Conservation (phyloP, 1,140 invertebrate species). For the Bradynema listronoti region DNA sequence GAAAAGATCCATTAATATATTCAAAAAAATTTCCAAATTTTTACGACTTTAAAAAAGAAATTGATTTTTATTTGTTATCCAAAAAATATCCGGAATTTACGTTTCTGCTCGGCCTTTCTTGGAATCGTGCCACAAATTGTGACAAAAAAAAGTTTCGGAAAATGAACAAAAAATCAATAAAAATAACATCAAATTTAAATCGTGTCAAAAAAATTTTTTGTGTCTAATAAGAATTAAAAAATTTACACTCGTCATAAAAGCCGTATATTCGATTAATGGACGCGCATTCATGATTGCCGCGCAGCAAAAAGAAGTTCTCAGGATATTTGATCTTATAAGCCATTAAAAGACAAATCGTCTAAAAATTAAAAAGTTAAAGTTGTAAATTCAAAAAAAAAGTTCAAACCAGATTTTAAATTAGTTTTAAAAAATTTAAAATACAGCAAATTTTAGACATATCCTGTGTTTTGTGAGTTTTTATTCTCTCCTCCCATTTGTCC, state of each 20-base stretch:
- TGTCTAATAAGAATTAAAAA: constrained; percentile 73
- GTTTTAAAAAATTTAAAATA: too few relatives aligned
- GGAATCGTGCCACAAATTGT: too few relatives aligned
- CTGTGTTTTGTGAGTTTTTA: too few relatives aligned
- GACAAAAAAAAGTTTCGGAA: constrained; percentile 94
- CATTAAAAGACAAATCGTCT: constrained; percentile 64
- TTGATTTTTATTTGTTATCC: constrained; percentile 12
- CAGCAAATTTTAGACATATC: too few relatives aligned
- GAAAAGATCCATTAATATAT: constrained; percentile 16
- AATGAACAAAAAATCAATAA: too few relatives aligned
- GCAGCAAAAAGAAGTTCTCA: constrained; percentile 66
- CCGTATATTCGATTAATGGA: constrained; percentile 67
- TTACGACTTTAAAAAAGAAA: constrained; percentile 11
- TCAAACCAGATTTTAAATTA: too few relatives aligned
- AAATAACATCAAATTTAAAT: constrained; percentile 81
- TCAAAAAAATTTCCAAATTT: constrained; percentile 9
- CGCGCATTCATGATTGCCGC: constrained; percentile 67
- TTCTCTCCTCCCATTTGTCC: too few relatives aligned
- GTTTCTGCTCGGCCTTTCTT: not conserved
- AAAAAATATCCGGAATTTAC: constrained; percentile 1
- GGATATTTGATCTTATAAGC: constrained; percentile 69
- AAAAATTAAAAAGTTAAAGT: constrained; percentile 20
- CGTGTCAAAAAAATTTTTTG: constrained; percentile 79
- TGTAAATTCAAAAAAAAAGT: constrained; percentile 2
- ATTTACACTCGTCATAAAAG: constrained; percentile 65